phyloP scores from a whole-genome alignment of 2,797 vertebrate genomes.

The Galago senegalensis region DNA sequence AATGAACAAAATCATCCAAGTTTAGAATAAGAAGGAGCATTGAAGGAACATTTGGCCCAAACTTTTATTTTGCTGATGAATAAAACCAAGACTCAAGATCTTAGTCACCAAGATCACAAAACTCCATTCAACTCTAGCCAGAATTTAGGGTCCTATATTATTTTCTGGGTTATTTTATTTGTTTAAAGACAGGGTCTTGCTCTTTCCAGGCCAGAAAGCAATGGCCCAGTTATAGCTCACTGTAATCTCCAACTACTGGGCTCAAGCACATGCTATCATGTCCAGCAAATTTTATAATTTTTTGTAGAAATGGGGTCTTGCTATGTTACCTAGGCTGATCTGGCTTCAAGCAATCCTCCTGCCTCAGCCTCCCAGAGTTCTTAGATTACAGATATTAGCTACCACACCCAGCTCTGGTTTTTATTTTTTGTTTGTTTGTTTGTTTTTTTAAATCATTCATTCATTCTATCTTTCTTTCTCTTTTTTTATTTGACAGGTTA shows the following conservation, averaged over 20 bases:
- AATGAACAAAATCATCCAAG: neutral
- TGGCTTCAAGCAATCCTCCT: neutral
- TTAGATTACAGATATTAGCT: neutral
- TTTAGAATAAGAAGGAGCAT: neutral
- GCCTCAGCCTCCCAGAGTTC: neutral
- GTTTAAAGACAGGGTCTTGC: neutral
- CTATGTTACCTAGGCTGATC: neutral
- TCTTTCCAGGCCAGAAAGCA: neutral
- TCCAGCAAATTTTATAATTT: neutral
- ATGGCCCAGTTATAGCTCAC: neutral
- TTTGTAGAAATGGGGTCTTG: neutral
- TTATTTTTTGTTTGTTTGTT: neutral
- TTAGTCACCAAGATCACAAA: neutral
- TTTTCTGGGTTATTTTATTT: neutral
- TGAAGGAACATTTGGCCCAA: neutral
- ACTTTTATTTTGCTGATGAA: neutral
- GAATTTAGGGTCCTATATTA: neutral
- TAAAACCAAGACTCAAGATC: conserved; percentile 35
- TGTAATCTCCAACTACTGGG: neutral
- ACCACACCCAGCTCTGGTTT: neutral
- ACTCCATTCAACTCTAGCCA: neutral
- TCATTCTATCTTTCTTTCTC: neutral
- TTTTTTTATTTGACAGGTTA: neutral
- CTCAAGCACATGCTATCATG: neutral
- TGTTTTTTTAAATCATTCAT: neutral